Evolutionary conservation across 2,888 invertebrate species (phyloP), one percentile per base, ranked within the genome.

Genomic region (Megalurothrips usitatus): DNA sequence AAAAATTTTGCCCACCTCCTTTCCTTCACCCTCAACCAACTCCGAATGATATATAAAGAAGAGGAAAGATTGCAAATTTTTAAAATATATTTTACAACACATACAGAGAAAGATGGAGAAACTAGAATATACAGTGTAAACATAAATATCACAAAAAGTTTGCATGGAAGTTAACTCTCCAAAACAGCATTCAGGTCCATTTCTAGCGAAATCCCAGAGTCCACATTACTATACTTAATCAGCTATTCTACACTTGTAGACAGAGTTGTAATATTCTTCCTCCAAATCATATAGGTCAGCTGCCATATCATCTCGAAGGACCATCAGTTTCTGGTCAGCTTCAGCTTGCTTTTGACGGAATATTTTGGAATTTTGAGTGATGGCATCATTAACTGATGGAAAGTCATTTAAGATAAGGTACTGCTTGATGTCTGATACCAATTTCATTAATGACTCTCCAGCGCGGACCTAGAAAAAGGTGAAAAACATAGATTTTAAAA

Each of bases 331-430:
- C 85, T 94, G 94, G 88, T 98, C 98, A 87, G 96, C 95, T 86
- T 97, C 97, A 79, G 93, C 92, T 89, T 97, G 97, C 86, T 96
- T 96, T 0, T 94, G 94, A 81, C 96, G 92, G 86, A 96, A 97
- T 17, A 96, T 87, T 86, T 95, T 94, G 0, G 96, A 96, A 86
- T 97, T 97, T 84, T 95, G 94, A n/a, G 95, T 93, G 83, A 99
- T 98, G 0, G 98, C 96, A 86, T 98, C 97, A 87, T 99, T 99
- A 0, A 99, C 96, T 1, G 98, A 97, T 79, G 97, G 97, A 86
- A 99, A 99, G 88, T 99, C 99, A 87, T 99, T 99, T 28, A 99
- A 90, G 85, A 99, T 98, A 79, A 99, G 89, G 87, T 98, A 99
- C 86, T 99, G 98, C 86, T 99, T 99, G 83, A 99, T 96, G 87